These are phyloP conservation scores for Nannobrachium achirus DNA, from an alignment of 2,113 vertebrate species.

Conservation along the genomic window DNA sequence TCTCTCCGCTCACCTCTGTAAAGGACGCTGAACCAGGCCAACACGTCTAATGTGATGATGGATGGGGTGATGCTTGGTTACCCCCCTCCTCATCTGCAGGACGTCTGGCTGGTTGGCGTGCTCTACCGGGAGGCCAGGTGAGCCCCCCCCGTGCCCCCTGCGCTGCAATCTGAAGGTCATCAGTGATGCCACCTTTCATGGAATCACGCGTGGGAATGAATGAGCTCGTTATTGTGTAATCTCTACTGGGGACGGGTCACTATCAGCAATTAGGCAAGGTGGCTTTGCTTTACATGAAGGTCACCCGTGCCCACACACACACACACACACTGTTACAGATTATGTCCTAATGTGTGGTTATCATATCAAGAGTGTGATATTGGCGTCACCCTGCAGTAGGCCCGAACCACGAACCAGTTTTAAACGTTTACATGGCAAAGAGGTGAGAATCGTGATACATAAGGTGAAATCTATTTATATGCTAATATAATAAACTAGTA, in stretches of 20 bases:
- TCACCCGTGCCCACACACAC: constrained; percentile 12
- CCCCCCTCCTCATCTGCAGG: constrained; percentile 47
- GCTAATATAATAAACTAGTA: neutral
- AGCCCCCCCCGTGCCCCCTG: constrained; percentile 5
- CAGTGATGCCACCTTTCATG: constrained; percentile 25
- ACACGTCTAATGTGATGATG: constrained; percentile 70
- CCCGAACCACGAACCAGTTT: neutral
- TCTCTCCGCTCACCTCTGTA: constrained; percentile 64
- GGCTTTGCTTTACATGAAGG: constrained; percentile 30
- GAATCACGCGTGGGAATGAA: constrained; percentile 22
- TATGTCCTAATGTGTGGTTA: constrained; percentile 14
- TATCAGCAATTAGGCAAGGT: constrained; percentile 39
- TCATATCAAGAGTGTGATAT: constrained; percentile 15
- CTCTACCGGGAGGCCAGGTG: constrained; percentile 51
- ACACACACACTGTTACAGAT: constrained; percentile 30
- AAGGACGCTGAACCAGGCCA: constrained; percentile 71
- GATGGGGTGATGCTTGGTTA: constrained; percentile 69
- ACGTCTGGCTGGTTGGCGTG: constrained; percentile 33
- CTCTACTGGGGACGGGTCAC: constrained; percentile 30
- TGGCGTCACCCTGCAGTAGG: neutral
- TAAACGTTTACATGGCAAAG: too few relatives aligned
- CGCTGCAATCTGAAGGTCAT: constrained; percentile 58
- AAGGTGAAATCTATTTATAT: too few relatives aligned
- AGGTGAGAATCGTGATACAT: too few relatives aligned
- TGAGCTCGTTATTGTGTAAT: constrained; percentile 54